Evolutionary conservation across 2,888 invertebrate species (phyloP), one percentile per base, ranked within the genome.

Genomic region (Stenotaenia linearis): DNA sequence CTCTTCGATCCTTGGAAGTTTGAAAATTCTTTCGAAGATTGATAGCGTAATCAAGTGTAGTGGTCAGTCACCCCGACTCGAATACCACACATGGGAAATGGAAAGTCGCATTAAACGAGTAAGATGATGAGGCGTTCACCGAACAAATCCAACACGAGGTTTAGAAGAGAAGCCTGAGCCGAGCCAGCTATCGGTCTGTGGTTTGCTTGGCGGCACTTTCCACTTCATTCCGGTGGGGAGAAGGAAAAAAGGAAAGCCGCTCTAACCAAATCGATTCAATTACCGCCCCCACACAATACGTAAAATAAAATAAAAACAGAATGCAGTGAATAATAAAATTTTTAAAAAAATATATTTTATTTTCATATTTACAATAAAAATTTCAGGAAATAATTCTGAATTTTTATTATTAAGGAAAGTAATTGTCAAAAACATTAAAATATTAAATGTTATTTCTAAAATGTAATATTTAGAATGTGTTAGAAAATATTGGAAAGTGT

Each of bases 191-290:
- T 69, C 25, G 69, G 25, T 69, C 69, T 69, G 69, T 69, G 69
- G 69, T 28, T 28, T 69, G 69, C 25, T 69, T 69, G 15, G 25
- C 69, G 69, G 69, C 69, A 28, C 69, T 25, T 25, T 69, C 69
- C 69, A 69, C 69, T 69, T 69, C 28, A 28, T 15, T 25, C 28
- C 15, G 12, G 69, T 28, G 69, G 69, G 69, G 69, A 15, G 69
- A 2, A 28, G 69, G 69, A 25, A 28, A 69, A 69, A 69, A 69
- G 15, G 69, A 28, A 69, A 69, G 25, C 25, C 15, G 10, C n/a
- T 69, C 50, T 18, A 50, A 18, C 50, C 10, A 69, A 69, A 69
- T 69, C 69, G 69, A 69, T 69, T 69, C 69, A 69, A 69, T 69
- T 69, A 28, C 25, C 23, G 10, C 25, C 25, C 28, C 69, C 69